Conservation (phyloP, 1,140 invertebrate species). For the Coelopa frigida region DNA sequence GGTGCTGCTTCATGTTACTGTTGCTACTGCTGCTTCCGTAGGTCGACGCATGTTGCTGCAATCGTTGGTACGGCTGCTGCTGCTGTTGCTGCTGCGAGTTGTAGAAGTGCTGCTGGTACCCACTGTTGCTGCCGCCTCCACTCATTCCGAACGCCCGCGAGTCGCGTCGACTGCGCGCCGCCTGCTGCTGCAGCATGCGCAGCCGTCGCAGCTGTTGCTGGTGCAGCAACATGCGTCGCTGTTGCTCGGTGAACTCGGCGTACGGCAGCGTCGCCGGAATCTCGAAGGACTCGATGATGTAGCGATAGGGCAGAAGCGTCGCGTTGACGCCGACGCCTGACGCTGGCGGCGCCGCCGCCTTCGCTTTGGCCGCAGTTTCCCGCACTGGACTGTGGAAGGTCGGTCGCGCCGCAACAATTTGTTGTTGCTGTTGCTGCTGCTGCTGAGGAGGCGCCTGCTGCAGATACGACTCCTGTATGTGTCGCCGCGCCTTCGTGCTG, state of each 20-base stretch:
- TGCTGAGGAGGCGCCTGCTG: background rate
- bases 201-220: slow-evolving; percentile 13
- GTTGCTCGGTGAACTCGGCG: slow-evolving; percentile 1
- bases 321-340: background rate
- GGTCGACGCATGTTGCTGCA: slow-evolving; percentile 23
- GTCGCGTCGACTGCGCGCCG: slow-evolving; percentile 34
- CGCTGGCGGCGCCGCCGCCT: background rate
- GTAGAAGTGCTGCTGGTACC: background rate
- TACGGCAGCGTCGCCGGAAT: slow-evolving; percentile 20
- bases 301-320: slow-evolving; percentile 15
- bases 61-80: slow-evolving; percentile 18
- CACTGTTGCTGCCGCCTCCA: background rate
- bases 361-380: background rate
- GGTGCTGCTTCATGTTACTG: slow-evolving; percentile 23
- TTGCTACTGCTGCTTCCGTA: slow-evolving; percentile 17
- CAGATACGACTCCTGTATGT: background rate
- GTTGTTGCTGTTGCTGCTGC: slow-evolving; percentile 4
- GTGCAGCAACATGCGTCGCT: slow-evolving; percentile 8
- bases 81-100: slow-evolving; percentile 4
- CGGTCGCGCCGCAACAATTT: background rate
- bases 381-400: background rate
- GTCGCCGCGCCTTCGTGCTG: slow-evolving; percentile 18
- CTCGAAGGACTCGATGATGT: slow-evolving; percentile 35
- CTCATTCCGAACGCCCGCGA: slow-evolving; percentile 4
- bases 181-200: slow-evolving; percentile 16